These are phyloP conservation scores for Lasioglossum marginatum DNA, from an alignment of 2,888 invertebrate species.

Conservation along the genomic window DNA sequence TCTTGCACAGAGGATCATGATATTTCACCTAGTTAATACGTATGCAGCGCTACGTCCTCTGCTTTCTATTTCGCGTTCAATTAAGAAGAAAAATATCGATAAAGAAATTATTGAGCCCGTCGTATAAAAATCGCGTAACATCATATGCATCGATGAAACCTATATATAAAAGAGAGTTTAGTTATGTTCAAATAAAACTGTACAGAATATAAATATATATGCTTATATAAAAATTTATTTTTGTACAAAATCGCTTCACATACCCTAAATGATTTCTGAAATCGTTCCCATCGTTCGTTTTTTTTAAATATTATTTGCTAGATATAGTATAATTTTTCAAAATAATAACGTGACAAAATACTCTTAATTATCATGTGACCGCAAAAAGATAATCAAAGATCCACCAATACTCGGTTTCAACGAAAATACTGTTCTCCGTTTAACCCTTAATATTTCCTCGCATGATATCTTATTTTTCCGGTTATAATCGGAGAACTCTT, in stretches of 20 bases:
- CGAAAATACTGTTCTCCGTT: conserved; percentile 20
- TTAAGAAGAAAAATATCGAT: conserved; percentile 31
- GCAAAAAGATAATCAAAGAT: conserved; percentile 29
- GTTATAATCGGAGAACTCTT: not conserved
- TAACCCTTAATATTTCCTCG: not conserved
- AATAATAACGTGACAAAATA: conserved; percentile 33
- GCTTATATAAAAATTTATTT: conserved; percentile 63
- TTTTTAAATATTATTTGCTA: conserved; percentile 37
- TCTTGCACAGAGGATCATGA: conserved; percentile 24
- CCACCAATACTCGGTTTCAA: conserved; percentile 1
- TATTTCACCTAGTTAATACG: conserved; percentile 34
- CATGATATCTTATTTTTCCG: not conserved
- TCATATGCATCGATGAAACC: conserved; percentile 44
- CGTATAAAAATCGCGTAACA: conserved; percentile 49
- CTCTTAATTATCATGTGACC: conserved; percentile 48
- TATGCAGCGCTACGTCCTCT: conserved; percentile 28
- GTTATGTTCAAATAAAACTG: conserved; percentile 60
- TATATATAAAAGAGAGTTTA: conserved; percentile 49
- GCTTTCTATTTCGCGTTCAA: conserved; percentile 1
- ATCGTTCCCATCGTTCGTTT: conserved; percentile 31
- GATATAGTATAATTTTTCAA: conserved; percentile 22
- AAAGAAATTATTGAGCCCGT: conserved; percentile 40
- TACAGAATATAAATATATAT: conserved; percentile 67
- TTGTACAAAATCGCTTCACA: conserved; percentile 60
- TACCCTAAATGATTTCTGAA: conserved; percentile 51